Base-by-base conservation (phyloP, 1,140 invertebrate species). In the Drosophila kepulauana region DNA sequence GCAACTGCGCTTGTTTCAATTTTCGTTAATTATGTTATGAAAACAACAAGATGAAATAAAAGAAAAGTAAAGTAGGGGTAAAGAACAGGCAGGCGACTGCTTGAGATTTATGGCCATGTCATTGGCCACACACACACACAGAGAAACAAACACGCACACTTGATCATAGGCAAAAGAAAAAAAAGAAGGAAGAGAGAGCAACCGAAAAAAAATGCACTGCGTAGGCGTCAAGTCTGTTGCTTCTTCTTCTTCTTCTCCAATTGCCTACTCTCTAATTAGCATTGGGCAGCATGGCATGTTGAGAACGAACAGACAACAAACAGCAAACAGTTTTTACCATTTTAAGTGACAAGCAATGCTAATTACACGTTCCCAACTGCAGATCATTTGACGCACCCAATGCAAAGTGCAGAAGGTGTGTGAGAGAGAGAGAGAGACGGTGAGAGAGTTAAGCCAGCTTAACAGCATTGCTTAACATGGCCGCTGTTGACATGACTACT, bases 1-100 rank as follows among this genome's bases (percentile, higher is more conserved):
- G 58, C 20, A 25, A 25, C 20, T 51, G 70, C 52, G 81, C 82
- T 79, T 82, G 79, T 82, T 86, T 88, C 68, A 86, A 86, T 88
- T 86, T 88, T 86, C 77, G 80, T 86, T 86, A 86, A 86, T 86
- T 86, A 86, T 86, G 82, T 87, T 86, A 86, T 86, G 82, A 86
- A 79, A 82, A 78, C 57, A 54, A 48, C n/a, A 25, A 58, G 49
- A 81, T 45, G 51, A 71, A 69, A 51, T 45, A 58, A 58, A 33
- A 62, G 30, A 49, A 57, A 71, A 46, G 13, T 1, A 30, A 33
- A 64, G 46, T 33, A 72, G 41, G 56, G 43, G 43, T 38, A 15
- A 7, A 48, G 5, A 43, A 7, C 7, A 15, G 45, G 33, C 43
- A 58, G 64, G 71, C 70, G 64, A 73, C 48, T 77, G 68, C 66